Conservation (phyloP, 2,888 invertebrate genomes). For the Plutella xylostella region DNA sequence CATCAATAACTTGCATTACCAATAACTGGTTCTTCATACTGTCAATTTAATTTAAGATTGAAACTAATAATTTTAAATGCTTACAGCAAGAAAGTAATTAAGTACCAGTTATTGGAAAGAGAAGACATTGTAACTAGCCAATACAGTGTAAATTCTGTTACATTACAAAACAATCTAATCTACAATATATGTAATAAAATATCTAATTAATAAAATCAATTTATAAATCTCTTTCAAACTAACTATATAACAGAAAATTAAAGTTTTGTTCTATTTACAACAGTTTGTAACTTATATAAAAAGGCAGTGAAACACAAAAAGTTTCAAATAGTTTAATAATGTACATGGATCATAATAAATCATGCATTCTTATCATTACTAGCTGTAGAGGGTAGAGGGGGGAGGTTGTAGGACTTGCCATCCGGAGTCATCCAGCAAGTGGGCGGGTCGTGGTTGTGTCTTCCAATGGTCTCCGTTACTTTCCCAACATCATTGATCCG, state of each 20-base stretch:
- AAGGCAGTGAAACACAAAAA: slow-evolving; percentile 17
- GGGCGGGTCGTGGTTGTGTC: slow-evolving; percentile 60
- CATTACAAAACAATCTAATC: too few species aligned
- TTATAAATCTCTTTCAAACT: slow-evolving; percentile 13
- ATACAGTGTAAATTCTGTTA: too few species aligned
- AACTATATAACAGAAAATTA: slow-evolving; percentile 7
- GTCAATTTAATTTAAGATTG: too few species aligned
- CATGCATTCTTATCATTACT: slow-evolving; percentile 29
- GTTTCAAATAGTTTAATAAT: slow-evolving; percentile 31
- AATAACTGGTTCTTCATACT: too few species aligned
- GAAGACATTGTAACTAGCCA: too few species aligned
- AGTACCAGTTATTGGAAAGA: too few species aligned
- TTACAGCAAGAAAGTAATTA: too few species aligned
- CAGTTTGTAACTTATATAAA: slow-evolving; percentile 8
- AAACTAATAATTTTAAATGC: too few species aligned
- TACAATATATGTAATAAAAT: not conserved
- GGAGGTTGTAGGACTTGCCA: slow-evolving; percentile 56
- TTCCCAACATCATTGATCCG: slow-evolving; percentile 56
- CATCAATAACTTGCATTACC: too few species aligned
- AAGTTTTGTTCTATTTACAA: slow-evolving; percentile 10
- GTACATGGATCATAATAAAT: too few species aligned
- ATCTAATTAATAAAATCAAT: slow-evolving; percentile 8
- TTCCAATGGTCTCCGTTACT: slow-evolving; percentile 57
- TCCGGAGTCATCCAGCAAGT: slow-evolving; percentile 66
- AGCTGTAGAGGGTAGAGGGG: slow-evolving; percentile 34